A percentile compares a stretch with the other conserved stretches of the same genome.
Evolutionary conservation across 2,113 vertebrate genomes (phyloP).

Genomic region (Lethenteron reissneri): DNA sequence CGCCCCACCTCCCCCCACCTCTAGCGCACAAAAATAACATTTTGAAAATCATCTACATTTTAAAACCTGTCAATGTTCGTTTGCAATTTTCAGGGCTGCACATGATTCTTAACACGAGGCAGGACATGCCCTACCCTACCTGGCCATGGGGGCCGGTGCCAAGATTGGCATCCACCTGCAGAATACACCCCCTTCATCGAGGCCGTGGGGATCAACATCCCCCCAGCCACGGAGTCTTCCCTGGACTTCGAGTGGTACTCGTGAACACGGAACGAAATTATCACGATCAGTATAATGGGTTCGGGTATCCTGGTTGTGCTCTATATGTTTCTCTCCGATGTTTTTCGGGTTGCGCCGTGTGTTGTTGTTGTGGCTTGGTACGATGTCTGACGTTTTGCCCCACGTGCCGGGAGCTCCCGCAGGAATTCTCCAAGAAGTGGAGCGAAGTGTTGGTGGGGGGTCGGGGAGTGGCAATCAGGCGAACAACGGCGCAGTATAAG

Average conservation of each 20-base stretch:
- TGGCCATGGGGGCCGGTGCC: slow-evolving; percentile 31
- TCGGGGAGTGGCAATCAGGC: not conserved
- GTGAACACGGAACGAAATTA: too few relatives aligned
- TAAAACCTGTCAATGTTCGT: not conserved
- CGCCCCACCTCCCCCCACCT: not conserved
- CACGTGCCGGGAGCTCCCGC: too few relatives aligned
- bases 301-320: too few relatives aligned
- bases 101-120: slow-evolving; percentile 29
- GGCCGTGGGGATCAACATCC: slow-evolving; percentile 34
- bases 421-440: not conserved
- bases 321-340: too few relatives aligned
- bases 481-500: too few relatives aligned
- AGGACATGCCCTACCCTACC: slow-evolving; percentile 39
- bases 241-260: slow-evolving; percentile 42
- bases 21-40: not conserved
- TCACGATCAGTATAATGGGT: too few relatives aligned
- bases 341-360: too few relatives aligned
- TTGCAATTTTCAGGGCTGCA: slow-evolving; percentile 25
- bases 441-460: not conserved
- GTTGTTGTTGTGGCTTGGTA: too few relatives aligned
- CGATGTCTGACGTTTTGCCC: too few relatives aligned
- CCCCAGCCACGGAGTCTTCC: slow-evolving; percentile 29
- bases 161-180: slow-evolving; percentile 37
- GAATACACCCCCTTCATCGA: slow-evolving; percentile 36
- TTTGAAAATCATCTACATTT: not conserved